A percentile compares a stretch with the other conserved stretches of the same genome.
These are phyloP conservation scores for Plodia interpunctella DNA, from an alignment of 1,140 invertebrate genomes.

Conservation along the genomic window DNA sequence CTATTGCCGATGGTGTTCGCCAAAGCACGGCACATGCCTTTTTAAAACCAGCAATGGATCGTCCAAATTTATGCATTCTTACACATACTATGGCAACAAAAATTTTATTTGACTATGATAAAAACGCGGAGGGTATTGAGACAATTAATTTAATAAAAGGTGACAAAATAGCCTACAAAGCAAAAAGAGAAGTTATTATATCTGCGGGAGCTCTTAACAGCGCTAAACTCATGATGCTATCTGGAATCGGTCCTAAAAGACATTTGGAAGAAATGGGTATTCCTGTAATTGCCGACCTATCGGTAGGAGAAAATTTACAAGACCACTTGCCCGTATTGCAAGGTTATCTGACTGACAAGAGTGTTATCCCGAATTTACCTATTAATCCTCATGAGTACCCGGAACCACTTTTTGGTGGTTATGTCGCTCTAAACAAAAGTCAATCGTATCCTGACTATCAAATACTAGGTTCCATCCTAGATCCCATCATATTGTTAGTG, in stretches of 20 bases:
- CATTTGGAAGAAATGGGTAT: slow-evolving; percentile 72
- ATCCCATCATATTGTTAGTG: not conserved
- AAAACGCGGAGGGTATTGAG: slow-evolving; percentile 79
- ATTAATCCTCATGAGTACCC: not conserved
- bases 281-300: slow-evolving; percentile 61
- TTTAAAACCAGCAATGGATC: slow-evolving; percentile 64
- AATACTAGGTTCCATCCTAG: slow-evolving; percentile 6
- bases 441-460: slow-evolving; percentile 19
- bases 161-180: slow-evolving; percentile 30
- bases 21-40: slow-evolving; percentile 80
- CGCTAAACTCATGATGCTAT: slow-evolving; percentile 78
- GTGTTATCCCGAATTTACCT: too few relatives aligned
- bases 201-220: slow-evolving; percentile 79
- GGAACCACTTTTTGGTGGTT: slow-evolving; percentile 82
- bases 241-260: slow-evolving; percentile 78
- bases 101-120: slow-evolving; percentile 73
- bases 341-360: too few relatives aligned
- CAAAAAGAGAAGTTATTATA: slow-evolving; percentile 78
- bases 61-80: slow-evolving; percentile 70
- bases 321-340: slow-evolving; percentile 47
- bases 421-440: slow-evolving; percentile 79
- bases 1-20: slow-evolving; percentile 83
- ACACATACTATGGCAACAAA: slow-evolving; percentile 56
- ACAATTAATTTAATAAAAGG: slow-evolving; percentile 45
- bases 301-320: slow-evolving; percentile 80